Conservation (phyloP, 2,113 vertebrate species). For the Pachyramphus minor region DNA sequence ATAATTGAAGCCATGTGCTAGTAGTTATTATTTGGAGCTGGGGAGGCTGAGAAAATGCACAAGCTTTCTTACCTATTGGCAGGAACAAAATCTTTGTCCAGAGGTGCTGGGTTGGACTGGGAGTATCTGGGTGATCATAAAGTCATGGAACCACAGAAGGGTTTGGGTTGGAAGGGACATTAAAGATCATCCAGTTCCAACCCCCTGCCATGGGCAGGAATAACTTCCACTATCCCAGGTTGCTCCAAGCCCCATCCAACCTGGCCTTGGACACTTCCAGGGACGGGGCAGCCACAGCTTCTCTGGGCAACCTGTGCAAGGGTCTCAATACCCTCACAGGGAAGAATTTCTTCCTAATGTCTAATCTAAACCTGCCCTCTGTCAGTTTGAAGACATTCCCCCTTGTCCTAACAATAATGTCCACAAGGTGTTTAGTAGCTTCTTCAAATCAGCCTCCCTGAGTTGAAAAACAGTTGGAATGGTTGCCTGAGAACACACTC, state of each 20-base stretch:
- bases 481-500: rapidly evolving
- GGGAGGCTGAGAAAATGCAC: neutral
- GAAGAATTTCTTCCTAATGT: neutral
- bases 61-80: neutral
- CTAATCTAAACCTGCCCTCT: neutral
- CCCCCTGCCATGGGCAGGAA: neutral
- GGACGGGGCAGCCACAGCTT: rapidly evolving
- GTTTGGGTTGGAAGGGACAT: neutral
- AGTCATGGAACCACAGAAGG: neutral
- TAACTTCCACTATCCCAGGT: rapidly evolving
- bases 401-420: neutral
- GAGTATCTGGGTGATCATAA: neutral
- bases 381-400: neutral
- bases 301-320: neutral
- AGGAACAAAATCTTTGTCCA: neutral
- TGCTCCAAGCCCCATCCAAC: rapidly evolving
- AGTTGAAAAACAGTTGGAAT: neutral
- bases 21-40: neutral
- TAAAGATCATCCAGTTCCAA: neutral
- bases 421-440: neutral
- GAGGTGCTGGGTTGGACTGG: neutral
- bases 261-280: neutral
- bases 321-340: neutral
- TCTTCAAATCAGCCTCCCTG: neutral
- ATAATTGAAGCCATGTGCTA: neutral